Base-by-base conservation (phyloP, 2,797 vertebrate species). In the Dicrostonyx torquatus region DNA sequence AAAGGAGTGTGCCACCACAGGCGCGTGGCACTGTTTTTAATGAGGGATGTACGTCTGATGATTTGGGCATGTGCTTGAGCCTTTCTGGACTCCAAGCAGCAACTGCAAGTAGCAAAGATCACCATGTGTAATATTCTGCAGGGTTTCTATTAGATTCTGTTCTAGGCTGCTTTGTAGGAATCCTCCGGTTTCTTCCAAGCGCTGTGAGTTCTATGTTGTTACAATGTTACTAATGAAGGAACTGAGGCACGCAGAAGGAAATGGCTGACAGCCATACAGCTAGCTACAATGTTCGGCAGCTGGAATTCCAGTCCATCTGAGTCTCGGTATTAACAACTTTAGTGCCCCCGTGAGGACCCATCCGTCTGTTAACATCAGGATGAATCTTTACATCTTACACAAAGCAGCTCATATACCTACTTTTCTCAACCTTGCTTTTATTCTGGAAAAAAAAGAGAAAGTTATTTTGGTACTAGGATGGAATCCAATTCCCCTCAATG, bases 341-440 rank as follows among this genome's bases (percentile, higher is more conserved):
- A 31, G 17, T 2, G 2, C 12, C n/a, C 4, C 5, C 40, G 2
- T 17, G 2, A 15, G 7, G 2, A 45, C 26, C 24, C 17, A 50
- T 18, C 4, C 26, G 64, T 26, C 26, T 68, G 40, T 89, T 50
- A 14, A 64, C 22, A 22, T 45, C 50, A 89, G 15, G 86, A 68
- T 2, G 37, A 78, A 40, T 70, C 43, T 93, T 66, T 37, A 58
- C 9, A 66, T 50, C n/a, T 37, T n/a, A 26, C 20, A 64, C 20
- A 40, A 14, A 86, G 37, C 50, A 88, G 29, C 1, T 55, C 43
- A 48, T 17, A 60, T 6, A 86, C 26, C 29, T 73, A 24, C 8
- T 43, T 24, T 31, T 76, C 34, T 48, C 2, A n/a, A 68, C 12
- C 29, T 90, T 78, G 6, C 15, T 15, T 68, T 89, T 68, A 70